Percentiles rank a stretch among this genome's conserved stretches.
phyloP scores from a whole-genome alignment of 1,140 invertebrate genomes.

The Cepaea nemoralis region DNA sequence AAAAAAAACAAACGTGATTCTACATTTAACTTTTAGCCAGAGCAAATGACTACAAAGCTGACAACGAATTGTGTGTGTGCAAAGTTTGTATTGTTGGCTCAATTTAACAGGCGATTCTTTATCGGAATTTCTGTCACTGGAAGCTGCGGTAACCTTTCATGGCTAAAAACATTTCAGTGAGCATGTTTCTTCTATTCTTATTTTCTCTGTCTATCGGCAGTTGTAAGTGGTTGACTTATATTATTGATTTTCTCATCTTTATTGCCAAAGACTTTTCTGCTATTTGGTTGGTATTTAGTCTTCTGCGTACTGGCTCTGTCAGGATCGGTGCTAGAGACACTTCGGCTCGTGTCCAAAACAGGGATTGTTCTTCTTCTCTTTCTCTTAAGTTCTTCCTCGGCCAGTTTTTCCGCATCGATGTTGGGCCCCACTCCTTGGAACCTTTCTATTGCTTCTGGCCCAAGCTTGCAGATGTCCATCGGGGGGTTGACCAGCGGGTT shows the following conservation, averaged over 20 bases:
- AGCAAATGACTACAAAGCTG: no score
- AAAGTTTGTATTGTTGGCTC: no score
- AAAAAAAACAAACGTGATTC: no score
- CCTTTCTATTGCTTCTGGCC: slow-evolving; percentile 57
- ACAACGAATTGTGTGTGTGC: no score
- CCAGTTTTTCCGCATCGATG: slow-evolving; percentile 17
- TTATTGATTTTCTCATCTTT: background rate
- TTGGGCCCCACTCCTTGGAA: slow-evolving; percentile 27
- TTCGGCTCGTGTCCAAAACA: background rate
- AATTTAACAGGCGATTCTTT: no score
- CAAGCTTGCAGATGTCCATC: slow-evolving; percentile 67
- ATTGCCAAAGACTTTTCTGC: background rate
- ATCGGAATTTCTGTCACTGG: no score
- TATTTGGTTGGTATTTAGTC: background rate
- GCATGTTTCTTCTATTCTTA: background rate
- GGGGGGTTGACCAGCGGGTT: slow-evolving; percentile 70
- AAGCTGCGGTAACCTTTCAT: no score
- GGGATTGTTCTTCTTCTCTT: background rate
- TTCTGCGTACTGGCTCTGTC: background rate
- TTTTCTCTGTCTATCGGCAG: background rate
- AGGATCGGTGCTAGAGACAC: background rate
- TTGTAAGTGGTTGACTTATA: background rate
- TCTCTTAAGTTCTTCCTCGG: slow-evolving; percentile 2
- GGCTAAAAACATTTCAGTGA: background rate
- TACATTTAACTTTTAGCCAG: no score